phyloP scores from a whole-genome alignment of 2,113 vertebrate species.

The Connochaetes taurinus region DNA sequence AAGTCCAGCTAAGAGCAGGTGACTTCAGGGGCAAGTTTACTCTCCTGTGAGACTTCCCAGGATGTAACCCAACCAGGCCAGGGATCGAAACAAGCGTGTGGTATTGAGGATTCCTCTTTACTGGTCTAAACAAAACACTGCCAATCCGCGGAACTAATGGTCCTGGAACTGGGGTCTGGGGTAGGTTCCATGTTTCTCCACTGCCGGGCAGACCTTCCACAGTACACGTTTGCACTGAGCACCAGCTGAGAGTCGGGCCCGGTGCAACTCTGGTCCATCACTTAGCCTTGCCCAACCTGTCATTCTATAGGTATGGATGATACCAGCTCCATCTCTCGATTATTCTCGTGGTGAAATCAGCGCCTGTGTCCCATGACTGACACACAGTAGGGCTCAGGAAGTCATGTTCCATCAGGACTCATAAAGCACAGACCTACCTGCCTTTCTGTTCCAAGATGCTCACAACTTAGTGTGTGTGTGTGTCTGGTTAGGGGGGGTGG shows the following conservation, averaged over 20 bases:
- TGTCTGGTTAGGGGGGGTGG: accelerated
- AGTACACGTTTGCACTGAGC: not conserved
- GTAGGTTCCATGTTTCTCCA: no score
- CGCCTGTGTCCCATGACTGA: not conserved
- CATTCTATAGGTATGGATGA: not conserved
- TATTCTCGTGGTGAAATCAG: not conserved
- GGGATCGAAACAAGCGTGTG: not conserved
- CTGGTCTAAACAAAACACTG: not conserved
- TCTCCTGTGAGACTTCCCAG: not conserved
- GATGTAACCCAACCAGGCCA: not conserved
- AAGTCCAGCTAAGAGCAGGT: not conserved
- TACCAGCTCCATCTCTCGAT: not conserved
- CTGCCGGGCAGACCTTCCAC: not conserved
- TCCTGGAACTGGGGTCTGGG: accelerated
- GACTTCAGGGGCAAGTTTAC: not conserved
- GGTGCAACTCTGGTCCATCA: accelerated
- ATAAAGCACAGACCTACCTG: not conserved
- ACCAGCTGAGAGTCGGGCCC: no score
- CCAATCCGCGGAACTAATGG: not conserved
- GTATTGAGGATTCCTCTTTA: not conserved
- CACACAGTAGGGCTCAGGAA: not conserved
- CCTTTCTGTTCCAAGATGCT: not conserved
- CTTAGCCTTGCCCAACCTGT: not conserved
- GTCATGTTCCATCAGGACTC: not conserved
- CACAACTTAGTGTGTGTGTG: not conserved